Percentiles rank a stretch among this genome's conserved stretches.
phyloP scores from a whole-genome alignment of 2,888 invertebrate genomes.

The Euspilapteryx auroguttella region DNA sequence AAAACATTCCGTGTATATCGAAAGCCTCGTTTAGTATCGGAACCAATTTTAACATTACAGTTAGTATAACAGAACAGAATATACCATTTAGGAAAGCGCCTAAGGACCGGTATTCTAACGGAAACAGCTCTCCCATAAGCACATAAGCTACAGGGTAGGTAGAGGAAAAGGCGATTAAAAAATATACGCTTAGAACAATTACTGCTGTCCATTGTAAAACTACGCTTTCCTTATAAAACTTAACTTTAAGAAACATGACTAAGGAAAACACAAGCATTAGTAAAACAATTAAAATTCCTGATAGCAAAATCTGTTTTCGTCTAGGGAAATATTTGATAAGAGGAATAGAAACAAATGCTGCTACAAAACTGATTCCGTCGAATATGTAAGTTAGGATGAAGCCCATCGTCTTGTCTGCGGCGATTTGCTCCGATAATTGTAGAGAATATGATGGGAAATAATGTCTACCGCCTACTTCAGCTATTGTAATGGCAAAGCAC shows the following conservation, averaged over 20 bases:
- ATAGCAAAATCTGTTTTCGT: conserved; percentile 1
- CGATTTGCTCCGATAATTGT: conserved; percentile 4
- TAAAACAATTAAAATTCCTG: neutral
- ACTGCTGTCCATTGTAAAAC: no score
- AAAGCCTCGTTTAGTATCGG: conserved; percentile 2
- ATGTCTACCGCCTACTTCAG: conserved; percentile 5
- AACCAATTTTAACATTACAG: neutral
- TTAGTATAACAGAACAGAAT: neutral
- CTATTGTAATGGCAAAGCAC: conserved; percentile 2
- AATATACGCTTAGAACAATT: neutral
- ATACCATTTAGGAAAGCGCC: conserved; percentile 5
- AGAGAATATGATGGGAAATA: conserved; percentile 6
- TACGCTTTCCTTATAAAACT: neutral
- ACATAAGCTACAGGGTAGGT: conserved; percentile 1
- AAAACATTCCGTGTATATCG: conserved; percentile 5
- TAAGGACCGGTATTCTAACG: conserved; percentile 6
- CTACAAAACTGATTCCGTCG: conserved; percentile 2
- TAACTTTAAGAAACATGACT: neutral
- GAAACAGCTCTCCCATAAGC: conserved; percentile 6
- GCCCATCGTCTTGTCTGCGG: conserved; percentile 5
- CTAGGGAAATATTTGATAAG: conserved; percentile 2
- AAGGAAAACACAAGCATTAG: neutral
- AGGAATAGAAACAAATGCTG: neutral
- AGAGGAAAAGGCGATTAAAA: neutral
- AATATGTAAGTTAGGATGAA: conserved; percentile 3